A percentile compares a stretch with the other conserved stretches of the same genome.
Conservation (phyloP, 2,113 vertebrate species). For the Chelonoidis abingdonii region DNA sequence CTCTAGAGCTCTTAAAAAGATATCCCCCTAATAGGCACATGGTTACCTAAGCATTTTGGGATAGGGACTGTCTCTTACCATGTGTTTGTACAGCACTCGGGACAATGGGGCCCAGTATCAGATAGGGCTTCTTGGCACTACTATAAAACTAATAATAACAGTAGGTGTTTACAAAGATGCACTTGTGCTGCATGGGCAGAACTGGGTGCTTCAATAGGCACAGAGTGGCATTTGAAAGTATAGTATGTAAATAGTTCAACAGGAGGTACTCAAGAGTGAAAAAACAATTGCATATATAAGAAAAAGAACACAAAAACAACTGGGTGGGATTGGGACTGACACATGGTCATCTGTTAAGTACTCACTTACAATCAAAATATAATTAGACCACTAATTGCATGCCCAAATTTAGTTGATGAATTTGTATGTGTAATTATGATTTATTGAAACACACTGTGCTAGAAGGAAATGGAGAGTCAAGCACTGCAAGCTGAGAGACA, state of each 20-base stretch:
- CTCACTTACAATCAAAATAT: conserved; percentile 51
- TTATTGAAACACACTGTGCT: conserved; percentile 57
- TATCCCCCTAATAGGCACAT: neutral
- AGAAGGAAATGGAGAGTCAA: neutral
- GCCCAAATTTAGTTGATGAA: conserved; percentile 44
- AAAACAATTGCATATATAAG: neutral
- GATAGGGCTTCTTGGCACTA: neutral
- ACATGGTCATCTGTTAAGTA: conserved; percentile 36
- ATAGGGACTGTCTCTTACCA: neutral
- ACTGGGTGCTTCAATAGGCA: neutral
- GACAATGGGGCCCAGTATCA: neutral
- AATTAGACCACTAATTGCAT: conserved; percentile 54
- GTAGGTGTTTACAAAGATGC: conserved; percentile 1
- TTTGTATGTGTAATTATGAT: conserved; percentile 49
- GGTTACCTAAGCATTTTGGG: neutral
- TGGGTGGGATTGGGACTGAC: neutral
- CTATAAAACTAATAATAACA: neutral
- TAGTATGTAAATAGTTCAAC: conserved; percentile 3
- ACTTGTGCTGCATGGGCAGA: neutral
- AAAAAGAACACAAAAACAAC: neutral
- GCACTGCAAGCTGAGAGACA: neutral
- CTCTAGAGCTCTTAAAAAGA: neutral
- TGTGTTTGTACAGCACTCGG: neutral
- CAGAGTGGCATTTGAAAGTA: neutral
- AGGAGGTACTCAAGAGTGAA: neutral